A percentile compares a stretch with the other conserved stretches of the same genome.
Evolutionary conservation across 2,113 vertebrate species (phyloP).

Genomic region (Panthera tigris): DNA sequence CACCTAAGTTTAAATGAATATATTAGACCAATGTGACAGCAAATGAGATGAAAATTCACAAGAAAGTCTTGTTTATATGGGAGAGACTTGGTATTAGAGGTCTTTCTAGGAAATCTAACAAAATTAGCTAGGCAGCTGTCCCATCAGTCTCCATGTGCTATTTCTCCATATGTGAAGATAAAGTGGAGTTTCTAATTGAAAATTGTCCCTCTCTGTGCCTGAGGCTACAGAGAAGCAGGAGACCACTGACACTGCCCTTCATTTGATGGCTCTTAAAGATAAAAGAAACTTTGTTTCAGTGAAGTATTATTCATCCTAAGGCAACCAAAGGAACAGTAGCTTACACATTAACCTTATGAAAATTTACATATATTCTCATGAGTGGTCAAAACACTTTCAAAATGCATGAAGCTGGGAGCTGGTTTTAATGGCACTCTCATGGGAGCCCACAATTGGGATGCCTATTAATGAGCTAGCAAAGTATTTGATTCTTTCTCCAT

Average conservation of each 20-base stretch:
- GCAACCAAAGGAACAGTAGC: neutral
- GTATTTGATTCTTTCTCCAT: neutral
- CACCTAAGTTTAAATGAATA: neutral
- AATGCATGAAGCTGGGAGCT: neutral
- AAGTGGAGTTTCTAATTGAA: slow-evolving; percentile 45
- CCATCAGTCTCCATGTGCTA: neutral
- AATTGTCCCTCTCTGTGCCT: neutral
- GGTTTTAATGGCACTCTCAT: neutral
- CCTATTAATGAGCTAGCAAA: neutral
- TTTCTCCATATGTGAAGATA: neutral
- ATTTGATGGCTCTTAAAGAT: slow-evolving; percentile 36
- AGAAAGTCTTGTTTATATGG: neutral
- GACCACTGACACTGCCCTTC: neutral
- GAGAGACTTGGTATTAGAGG: neutral
- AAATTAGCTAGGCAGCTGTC: neutral
- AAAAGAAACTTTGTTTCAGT: neutral
- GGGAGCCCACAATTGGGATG: neutral
- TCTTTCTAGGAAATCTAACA: neutral
- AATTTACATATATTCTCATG: neutral
- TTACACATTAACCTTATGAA: slow-evolving; percentile 16
- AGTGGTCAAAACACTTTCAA: neutral
- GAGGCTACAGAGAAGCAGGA: neutral
- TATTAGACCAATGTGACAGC: neutral
- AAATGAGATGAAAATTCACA: neutral
- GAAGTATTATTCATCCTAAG: neutral